Base-by-base conservation (phyloP, 53 echinoderm and acorn worm genomes). In the Actinopyga echinites region DNA sequence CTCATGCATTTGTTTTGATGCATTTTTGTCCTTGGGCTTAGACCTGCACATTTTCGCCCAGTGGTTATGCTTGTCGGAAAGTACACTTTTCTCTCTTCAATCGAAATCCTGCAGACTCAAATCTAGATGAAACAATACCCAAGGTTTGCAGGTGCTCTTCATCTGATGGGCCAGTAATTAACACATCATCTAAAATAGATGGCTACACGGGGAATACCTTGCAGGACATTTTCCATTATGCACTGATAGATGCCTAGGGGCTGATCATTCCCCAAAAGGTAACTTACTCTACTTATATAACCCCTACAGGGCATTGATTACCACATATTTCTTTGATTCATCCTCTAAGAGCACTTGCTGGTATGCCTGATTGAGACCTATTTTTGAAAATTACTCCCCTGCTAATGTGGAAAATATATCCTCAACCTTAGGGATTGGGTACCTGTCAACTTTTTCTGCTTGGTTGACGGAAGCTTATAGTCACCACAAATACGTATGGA, bases 331-430 rank as follows among this genome's bases (percentile, higher is more conserved):
- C n/a, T 68, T 78, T 17, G 82, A 89, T 29, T 80, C 64, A 24
- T 82, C 65, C 8, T 80, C 84, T 25, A 91, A 64, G 4, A 82
- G 45, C 35, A 87, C 33, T 61, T 91, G 88, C 15, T 82, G 88
- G 32, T 92, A 89, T 1, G 89, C 89, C n/a, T 89, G 64, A 8
- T 69, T 81, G 22, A 89, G 43, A 26, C 85, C 92, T 1, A 92
- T 23, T 40, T 92, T 93, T 1, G 77, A 80, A 82, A 85, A 93
- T 30, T 53, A n/a, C 23, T 86, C 92, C 1, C 86, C 86, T 3
- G 82, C 69, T 49, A 89, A 49, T n/a, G 69, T 60, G n/a, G 83
- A 57, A 38, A 92, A 92, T 8, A 90, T 74, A 37, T 83, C 79
- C 6, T 64, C 15, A 83, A 44, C 35, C 64, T 22, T 3, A 75